Evolutionary conservation across 1,140 invertebrate genomes (phyloP), one percentile per base, ranked within the genome.

Genomic region (Halesus radiatus): DNA sequence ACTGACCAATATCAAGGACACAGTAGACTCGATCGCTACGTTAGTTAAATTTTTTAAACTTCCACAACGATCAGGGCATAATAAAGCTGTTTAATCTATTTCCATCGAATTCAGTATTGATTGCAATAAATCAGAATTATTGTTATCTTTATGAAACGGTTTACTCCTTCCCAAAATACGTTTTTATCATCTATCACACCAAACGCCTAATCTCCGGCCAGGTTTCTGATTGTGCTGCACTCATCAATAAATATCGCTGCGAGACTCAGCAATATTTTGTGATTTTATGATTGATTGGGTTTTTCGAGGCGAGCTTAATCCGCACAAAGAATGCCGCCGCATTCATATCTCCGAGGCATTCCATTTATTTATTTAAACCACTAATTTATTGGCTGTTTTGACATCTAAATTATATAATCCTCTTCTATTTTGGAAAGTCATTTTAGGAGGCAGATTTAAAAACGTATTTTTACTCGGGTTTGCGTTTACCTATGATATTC

Each of bases 251-350:
- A 15, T 74, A 50, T 50, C 18, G 23, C 16, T 32, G 10, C 29
- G 58, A 15, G 74, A 37, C 29, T 76, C 8, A 74, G 6, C 66
- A 72, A 77, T 62, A 77, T 77, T 80, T 70, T 77, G 60, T 80
- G 79, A 80, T 80, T 80, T 80, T 62, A 18, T 80, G 79, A 80
- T 80, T 77, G 79, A 80, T 80, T 54, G 79, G 53, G 29, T 77
- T 77, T 76, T 50, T 22, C 18, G 6, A 32, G 20, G 56, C 45
- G 50, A 20, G 29, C 23, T 37, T 70, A 78, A 54, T n/a, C 23
- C 45, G 1, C 18, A 73, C 72, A 75, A 80, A 80, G 52, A 53
- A 76, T 6, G 50, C 79, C 70, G 72, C 79, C 23, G n/a, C n/a
- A 54, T 74, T 56, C 22, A 53, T 74, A 64, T 26, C 62, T n/a